Percentiles rank a stretch among this genome's conserved stretches.
phyloP scores from a whole-genome alignment of 2,888 invertebrate species.

The Leistus spinibarbis region DNA sequence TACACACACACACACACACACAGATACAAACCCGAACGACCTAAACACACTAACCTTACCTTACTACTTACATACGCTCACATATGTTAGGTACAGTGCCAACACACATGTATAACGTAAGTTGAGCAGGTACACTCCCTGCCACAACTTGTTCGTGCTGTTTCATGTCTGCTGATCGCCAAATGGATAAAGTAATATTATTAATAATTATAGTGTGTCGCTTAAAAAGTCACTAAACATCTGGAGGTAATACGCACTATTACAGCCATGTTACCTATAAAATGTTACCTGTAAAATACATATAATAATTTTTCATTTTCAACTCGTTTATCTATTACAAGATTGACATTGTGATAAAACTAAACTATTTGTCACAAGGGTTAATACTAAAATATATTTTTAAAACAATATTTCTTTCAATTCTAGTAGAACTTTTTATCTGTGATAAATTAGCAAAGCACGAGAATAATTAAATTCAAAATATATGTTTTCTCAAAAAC shows the following conservation, averaged over 20 bases:
- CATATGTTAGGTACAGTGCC: constrained; percentile 58
- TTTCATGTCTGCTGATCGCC: constrained; percentile 48
- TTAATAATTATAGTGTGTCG: constrained; percentile 48
- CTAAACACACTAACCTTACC: constrained; percentile 53
- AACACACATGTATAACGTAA: constrained; percentile 56
- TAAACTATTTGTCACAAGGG: not conserved
- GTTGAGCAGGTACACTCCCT: constrained; percentile 55
- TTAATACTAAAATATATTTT: no score
- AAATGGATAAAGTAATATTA: constrained; percentile 47
- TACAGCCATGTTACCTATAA: not conserved
- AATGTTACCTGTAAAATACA: not conserved
- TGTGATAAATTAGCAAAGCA: no score
- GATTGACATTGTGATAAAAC: not conserved
- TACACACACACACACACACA: constrained; percentile 48
- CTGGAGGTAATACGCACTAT: not conserved
- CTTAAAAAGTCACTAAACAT: constrained; percentile 36
- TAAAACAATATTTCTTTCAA: no score
- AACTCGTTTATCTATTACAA: not conserved
- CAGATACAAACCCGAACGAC: constrained; percentile 17
- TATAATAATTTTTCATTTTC: not conserved
- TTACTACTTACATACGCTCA: constrained; percentile 56
- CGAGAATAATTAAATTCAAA: no score
- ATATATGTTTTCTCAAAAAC: no score
- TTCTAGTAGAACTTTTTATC: no score
- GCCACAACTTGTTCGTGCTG: constrained; percentile 32